phyloP scores from a whole-genome alignment of 2,888 invertebrate genomes.

The Pteria penguin region DNA sequence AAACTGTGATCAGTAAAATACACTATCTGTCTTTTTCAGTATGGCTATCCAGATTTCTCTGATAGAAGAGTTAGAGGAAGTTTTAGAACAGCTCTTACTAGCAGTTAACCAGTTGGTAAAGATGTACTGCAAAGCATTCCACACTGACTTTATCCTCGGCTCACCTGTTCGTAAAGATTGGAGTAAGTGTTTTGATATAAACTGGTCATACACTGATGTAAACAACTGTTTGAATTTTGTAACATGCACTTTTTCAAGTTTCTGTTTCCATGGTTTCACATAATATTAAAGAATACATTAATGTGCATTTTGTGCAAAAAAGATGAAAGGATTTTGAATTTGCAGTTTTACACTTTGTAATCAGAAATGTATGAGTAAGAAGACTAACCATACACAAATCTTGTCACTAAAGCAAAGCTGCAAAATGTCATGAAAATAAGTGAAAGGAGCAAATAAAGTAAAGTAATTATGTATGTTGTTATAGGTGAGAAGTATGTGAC shows the following conservation, averaged over 20 bases:
- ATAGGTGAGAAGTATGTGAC: slow-evolving; percentile 75
- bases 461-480: no score
- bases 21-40: slow-evolving; percentile 48
- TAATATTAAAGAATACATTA: neutral
- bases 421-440: no score
- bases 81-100: slow-evolving; percentile 79
- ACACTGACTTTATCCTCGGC: slow-evolving; percentile 80
- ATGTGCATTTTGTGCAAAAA: neutral
- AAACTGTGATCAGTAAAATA: no score
- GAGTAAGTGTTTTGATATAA: slow-evolving; percentile 41
- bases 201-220: no score
- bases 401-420: no score
- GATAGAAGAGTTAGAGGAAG: slow-evolving; percentile 79
- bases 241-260: no score
- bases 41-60: slow-evolving; percentile 58
- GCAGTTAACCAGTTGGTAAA: slow-evolving; percentile 91
- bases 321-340: neutral
- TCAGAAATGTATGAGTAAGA: no score
- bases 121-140: slow-evolving; percentile 91
- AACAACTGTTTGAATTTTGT: no score
- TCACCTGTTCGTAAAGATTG: slow-evolving; percentile 55
- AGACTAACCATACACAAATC: no score
- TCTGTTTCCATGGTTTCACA: no score
- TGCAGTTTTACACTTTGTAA: no score
- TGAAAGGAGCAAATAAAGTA: no score